Base-by-base conservation (phyloP, 2,888 invertebrate species). In the Junonia oenone region DNA sequence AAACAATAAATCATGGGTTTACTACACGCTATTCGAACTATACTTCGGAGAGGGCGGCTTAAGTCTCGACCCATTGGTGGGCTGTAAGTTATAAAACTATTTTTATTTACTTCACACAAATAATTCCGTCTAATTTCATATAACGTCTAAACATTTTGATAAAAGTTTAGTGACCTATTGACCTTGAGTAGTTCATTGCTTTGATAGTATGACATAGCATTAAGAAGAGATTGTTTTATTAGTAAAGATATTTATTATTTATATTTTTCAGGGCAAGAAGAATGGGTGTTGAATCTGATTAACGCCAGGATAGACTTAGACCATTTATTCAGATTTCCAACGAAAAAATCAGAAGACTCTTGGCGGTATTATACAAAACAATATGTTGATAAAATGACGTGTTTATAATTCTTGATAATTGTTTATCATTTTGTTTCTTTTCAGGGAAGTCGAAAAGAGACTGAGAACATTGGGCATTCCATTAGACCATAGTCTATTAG, bases 401-500 rank as follows among this genome's bases (percentile, higher is more conserved):
- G n/a, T 33, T n/a, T 11, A n/a, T 11, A 11, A n/a, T 22, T 22
- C 22, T 22, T 22, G n/a, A n/a, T n/a, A 22, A 22, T 22, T 22
- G 2, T 22, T 22, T 22, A 22, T 22, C 22, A 3, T 22, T 22
- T 22, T 22, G 22, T 22, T 22, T 22, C n/a, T n/a, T 55, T 56
- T 1, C 58, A 90, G 90, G 62, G 83, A 88, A 66, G 86, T 90
- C 0, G 90, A 90, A 62, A 88, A 83, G 59, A 70, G 75, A 15
- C 62, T 90, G 45, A 67, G 89, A 45, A 72, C 56, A 48, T 62
- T 76, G n/a, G 83, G 81, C 0, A 63, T 90, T 29, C 90, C 90
- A 0, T 15, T 83, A 51, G 81, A 86, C 50, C 84, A 88, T 64
- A 89, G 88, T 61, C 51, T 70, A 59, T 66, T 88, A 51, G 85